A percentile compares a stretch with the other conserved stretches of the same genome.
phyloP scores from a whole-genome alignment of 2,113 vertebrate genomes.

The Ranitomeya imitator region DNA sequence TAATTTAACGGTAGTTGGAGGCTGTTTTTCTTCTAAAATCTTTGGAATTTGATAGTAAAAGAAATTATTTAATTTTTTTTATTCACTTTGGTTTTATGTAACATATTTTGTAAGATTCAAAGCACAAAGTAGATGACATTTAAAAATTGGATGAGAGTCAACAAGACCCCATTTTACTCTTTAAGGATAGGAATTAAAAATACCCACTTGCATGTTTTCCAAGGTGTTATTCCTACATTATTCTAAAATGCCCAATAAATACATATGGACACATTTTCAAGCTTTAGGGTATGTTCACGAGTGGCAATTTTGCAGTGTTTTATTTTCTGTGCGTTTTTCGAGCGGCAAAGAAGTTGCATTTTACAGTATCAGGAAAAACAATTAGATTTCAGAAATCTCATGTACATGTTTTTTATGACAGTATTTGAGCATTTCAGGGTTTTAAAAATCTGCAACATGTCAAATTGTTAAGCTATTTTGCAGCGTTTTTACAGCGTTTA shows the following conservation, averaged over 20 bases:
- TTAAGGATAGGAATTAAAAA: background rate
- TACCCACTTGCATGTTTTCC: background rate
- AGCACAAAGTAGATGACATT: slow-evolving; percentile 14
- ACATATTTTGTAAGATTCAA: slow-evolving; percentile 13
- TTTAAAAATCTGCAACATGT: too few species aligned
- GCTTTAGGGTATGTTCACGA: too few species aligned
- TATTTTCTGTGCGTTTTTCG: too few species aligned
- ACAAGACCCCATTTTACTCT: background rate
- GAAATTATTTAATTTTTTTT: background rate
- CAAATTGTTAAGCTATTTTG: too few species aligned
- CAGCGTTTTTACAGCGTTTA: too few species aligned
- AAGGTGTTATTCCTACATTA: background rate
- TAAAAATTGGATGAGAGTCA: background rate
- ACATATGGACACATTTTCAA: background rate
- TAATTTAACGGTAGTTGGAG: slow-evolving; percentile 61
- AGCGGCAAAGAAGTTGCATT: too few species aligned
- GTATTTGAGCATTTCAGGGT: too few species aligned
- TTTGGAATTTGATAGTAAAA: slow-evolving; percentile 55
- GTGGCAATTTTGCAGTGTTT: too few species aligned
- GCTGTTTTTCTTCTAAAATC: slow-evolving; percentile 62
- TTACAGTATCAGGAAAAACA: too few species aligned
- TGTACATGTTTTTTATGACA: too few species aligned
- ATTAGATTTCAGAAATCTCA: too few species aligned
- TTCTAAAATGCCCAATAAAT: background rate
- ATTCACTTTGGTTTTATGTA: slow-evolving; percentile 44